Percentiles rank a stretch among this genome's conserved stretches.
These are phyloP conservation scores for Etheostoma nigrum DNA, from an alignment of 2,797 vertebrate genomes.

Conservation along the genomic window DNA sequence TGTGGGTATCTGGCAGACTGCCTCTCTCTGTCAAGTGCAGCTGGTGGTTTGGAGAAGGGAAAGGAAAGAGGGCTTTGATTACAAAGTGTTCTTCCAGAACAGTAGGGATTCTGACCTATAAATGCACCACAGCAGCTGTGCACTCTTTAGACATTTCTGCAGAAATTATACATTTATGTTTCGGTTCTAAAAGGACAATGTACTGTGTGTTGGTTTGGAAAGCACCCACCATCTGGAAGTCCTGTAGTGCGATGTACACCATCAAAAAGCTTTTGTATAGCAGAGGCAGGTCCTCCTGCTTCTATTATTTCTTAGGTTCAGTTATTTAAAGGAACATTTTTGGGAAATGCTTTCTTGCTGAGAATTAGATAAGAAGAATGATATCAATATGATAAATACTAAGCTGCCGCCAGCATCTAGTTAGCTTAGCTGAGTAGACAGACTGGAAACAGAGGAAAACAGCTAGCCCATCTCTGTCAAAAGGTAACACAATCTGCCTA, in stretches of 20 bases:
- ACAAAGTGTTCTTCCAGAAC: conserved; percentile 58
- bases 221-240: background rate
- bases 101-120: conserved; percentile 51
- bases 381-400: background rate
- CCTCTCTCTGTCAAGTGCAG: conserved; percentile 52
- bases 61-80: conserved; percentile 40
- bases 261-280: background rate
- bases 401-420: background rate
- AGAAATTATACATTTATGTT: conserved; percentile 11
- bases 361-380: no score
- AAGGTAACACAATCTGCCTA: background rate
- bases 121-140: conserved; percentile 58
- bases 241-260: background rate
- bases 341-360: background rate
- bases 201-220: conserved; percentile 6
- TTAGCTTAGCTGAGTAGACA: background rate
- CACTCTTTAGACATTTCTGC: conserved; percentile 27
- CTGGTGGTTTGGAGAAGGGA: conserved; percentile 47
- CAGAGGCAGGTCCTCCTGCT: background rate
- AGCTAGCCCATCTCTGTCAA: no score
- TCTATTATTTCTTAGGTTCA: background rate
- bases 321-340: background rate
- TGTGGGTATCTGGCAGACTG: conserved; percentile 25
- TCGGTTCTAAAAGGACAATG: conserved; percentile 19
- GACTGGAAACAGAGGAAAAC: background rate